Percentiles rank a stretch among this genome's conserved stretches.
These are phyloP conservation scores for Centropyge bicolor DNA, from an alignment of 2,797 vertebrate genomes.

Conservation along the genomic window DNA sequence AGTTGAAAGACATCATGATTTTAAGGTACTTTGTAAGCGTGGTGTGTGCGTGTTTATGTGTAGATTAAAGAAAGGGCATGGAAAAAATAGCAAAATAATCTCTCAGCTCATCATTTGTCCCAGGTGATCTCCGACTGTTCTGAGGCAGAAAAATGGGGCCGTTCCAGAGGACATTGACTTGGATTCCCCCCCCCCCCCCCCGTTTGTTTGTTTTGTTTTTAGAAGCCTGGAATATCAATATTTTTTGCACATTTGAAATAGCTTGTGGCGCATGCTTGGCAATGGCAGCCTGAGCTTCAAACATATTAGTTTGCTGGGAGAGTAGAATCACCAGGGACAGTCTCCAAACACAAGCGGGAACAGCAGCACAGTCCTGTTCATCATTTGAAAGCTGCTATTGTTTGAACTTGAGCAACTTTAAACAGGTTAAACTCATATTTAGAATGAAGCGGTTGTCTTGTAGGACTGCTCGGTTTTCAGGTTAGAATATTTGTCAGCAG, in stretches of 20 bases:
- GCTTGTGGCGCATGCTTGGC: conserved; percentile 82
- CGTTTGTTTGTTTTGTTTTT: conserved; percentile 82
- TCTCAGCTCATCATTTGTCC: conserved; percentile 70
- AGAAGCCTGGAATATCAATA: conserved; percentile 86
- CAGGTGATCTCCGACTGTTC: conserved; percentile 70
- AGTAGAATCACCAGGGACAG: conserved; percentile 77
- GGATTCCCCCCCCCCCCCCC: conserved; percentile 22
- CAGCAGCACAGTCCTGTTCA: conserved; percentile 73
- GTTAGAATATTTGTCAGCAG: conserved; percentile 73
- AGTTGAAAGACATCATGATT: conserved; percentile 15
- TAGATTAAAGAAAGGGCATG: conserved; percentile 37
- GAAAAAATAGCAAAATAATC: conserved; percentile 60
- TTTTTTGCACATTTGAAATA: conserved; percentile 82
- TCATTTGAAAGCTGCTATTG: conserved; percentile 78
- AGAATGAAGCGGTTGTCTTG: conserved; percentile 69
- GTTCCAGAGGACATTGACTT: conserved; percentile 75
- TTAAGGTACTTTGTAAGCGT: conserved; percentile 3
- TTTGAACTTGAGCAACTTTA: conserved; percentile 80
- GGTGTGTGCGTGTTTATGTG: conserved; percentile 33
- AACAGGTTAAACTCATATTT: conserved; percentile 81
- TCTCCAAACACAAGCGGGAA: conserved; percentile 77
- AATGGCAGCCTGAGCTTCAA: conserved; percentile 83
- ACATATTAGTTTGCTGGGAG: conserved; percentile 85
- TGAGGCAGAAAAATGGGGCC: conserved; percentile 70
- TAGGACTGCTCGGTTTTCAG: conserved; percentile 56